phyloP scores from a whole-genome alignment of 2,888 invertebrate genomes.

The Sipha maydis region DNA sequence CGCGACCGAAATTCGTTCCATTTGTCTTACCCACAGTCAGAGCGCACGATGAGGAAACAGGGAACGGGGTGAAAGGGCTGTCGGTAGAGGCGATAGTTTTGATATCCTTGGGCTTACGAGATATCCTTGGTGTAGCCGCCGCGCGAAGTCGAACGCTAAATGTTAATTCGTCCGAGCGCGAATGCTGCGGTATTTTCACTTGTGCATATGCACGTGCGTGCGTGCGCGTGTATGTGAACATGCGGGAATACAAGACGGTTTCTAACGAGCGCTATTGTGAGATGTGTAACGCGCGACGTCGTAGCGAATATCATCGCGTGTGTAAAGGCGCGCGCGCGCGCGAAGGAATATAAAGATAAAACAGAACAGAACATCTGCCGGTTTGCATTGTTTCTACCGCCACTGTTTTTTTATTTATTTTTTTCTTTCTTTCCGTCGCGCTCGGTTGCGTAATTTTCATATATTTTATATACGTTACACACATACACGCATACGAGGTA shows the following conservation, averaged over 20 bases:
- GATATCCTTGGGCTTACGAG: too few species aligned
- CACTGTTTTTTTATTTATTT: not conserved
- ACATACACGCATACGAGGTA: not conserved
- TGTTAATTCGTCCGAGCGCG: too few species aligned
- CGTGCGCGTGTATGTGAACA: not conserved
- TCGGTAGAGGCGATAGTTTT: too few species aligned
- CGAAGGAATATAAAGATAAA: slow-evolving; percentile 37
- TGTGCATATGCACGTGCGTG: too few species aligned
- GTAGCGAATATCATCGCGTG: slow-evolving; percentile 12
- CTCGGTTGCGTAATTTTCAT: slow-evolving; percentile 33
- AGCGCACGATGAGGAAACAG: too few species aligned
- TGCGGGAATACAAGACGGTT: slow-evolving; percentile 11
- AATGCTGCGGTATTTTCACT: too few species aligned
- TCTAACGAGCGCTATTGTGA: slow-evolving; percentile 53
- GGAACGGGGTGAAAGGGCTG: too few species aligned
- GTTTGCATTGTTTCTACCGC: slow-evolving; percentile 48
- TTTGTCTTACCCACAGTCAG: too few species aligned
- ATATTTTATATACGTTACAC: not conserved
- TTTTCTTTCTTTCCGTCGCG: not conserved
- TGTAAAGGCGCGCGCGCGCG: not conserved
- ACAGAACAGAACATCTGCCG: slow-evolving; percentile 48
- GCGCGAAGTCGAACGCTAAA: too few species aligned
- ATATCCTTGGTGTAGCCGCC: too few species aligned
- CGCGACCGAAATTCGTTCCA: too few species aligned
- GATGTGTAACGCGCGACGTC: not conserved